Conservation (phyloP, 2,797 vertebrate genomes). For the Taenioides sp. region DNA sequence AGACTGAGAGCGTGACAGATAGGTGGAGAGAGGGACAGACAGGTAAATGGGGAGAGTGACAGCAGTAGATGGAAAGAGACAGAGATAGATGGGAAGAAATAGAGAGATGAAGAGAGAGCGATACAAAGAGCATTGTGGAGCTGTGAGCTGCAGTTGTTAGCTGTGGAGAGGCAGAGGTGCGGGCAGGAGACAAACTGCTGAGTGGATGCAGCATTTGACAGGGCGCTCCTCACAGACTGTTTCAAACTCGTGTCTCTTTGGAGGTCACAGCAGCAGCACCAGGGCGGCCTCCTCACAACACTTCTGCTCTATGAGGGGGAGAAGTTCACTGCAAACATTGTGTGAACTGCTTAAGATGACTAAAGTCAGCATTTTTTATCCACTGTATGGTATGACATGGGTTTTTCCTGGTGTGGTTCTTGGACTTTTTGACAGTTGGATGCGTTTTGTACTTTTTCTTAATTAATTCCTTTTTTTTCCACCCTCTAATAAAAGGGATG, state of each 20-base stretch:
- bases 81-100: not conserved
- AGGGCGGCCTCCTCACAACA: not conserved
- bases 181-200: conserved; percentile 55
- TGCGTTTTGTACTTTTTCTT: not conserved
- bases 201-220: conserved; percentile 44
- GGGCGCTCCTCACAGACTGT: conserved; percentile 21
- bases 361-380: not conserved
- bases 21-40: not conserved
- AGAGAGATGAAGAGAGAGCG: conserved; percentile 1
- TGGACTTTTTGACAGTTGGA: not conserved
- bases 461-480: no score
- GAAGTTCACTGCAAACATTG: not conserved
- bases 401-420: not conserved
- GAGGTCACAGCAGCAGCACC: conserved; percentile 24
- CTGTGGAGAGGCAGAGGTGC: conserved; percentile 23
- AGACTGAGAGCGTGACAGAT: not conserved
- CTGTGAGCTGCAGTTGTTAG: conserved; percentile 21
- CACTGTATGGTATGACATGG: not conserved
- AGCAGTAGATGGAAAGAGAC: not conserved
- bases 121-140: conserved; percentile 12
- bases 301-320: not conserved
- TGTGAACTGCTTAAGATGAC: not conserved
- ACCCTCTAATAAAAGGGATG: no score
- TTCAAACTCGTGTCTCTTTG: conserved; percentile 15
- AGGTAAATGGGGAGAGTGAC: not conserved